phyloP scores from a whole-genome alignment of 2,797 vertebrate species.

The Melanotaenia boesemani region DNA sequence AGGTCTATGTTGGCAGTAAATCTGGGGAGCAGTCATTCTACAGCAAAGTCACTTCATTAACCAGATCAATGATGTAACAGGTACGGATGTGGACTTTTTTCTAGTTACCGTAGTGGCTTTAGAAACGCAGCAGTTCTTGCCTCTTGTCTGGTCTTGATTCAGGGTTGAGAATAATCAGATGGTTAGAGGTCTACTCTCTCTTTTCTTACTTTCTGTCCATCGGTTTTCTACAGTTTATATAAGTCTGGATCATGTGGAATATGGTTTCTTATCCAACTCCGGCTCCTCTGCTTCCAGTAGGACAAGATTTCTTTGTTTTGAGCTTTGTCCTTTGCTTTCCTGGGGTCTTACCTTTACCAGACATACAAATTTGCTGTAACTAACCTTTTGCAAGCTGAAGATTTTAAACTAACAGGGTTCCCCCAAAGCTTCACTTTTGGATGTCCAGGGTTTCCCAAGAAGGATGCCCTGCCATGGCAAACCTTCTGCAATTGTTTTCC shows the following conservation, averaged over 20 bases:
- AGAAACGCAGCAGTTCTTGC: background rate
- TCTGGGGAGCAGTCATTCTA: background rate
- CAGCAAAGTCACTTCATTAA: constrained; percentile 1
- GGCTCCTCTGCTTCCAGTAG: background rate
- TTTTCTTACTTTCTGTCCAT: background rate
- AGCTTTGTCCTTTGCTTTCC: background rate
- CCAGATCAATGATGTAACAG: constrained; percentile 14
- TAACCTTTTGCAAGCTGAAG: too few relatives aligned
- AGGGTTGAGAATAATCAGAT: background rate
- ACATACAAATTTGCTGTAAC: too few relatives aligned
- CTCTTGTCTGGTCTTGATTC: too few relatives aligned
- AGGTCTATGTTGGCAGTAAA: constrained; percentile 2
- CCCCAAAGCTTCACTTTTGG: background rate
- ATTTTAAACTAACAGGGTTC: background rate
- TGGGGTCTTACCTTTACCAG: background rate
- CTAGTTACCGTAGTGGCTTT: background rate
- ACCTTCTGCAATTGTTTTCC: background rate
- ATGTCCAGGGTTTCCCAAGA: background rate
- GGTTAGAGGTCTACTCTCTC: background rate
- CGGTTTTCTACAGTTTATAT: background rate
- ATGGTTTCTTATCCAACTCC: background rate
- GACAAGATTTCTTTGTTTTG: too few relatives aligned
- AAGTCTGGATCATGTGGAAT: too few relatives aligned
- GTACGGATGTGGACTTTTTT: background rate
- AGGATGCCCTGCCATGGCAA: too few relatives aligned